Percentiles rank a stretch among this genome's conserved stretches.
phyloP scores from a whole-genome alignment of 92 coral and sea anemone genomes.

The Palythoa grandis region DNA sequence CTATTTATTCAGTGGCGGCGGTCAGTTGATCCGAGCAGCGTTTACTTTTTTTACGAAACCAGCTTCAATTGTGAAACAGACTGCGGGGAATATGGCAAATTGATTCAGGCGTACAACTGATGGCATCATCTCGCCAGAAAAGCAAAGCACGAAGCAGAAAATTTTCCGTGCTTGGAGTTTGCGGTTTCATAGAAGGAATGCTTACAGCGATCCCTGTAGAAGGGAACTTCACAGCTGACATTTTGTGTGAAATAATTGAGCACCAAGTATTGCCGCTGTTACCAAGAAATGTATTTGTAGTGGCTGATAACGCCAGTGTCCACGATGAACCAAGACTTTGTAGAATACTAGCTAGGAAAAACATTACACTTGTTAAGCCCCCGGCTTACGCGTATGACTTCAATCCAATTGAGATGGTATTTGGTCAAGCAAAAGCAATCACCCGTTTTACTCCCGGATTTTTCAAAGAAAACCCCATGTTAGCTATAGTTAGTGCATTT shows the following conservation, averaged over 20 bases:
- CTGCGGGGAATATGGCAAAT: slow-evolving; percentile 44
- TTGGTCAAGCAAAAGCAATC: no score
- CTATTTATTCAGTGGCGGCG: slow-evolving; percentile 47
- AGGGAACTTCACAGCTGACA: slow-evolving; percentile 1
- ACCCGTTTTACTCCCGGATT: no score
- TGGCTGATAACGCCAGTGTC: slow-evolving; percentile 55
- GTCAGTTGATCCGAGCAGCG: slow-evolving; percentile 47
- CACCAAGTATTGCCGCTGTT: slow-evolving; percentile 9
- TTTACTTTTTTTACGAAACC: slow-evolving; percentile 52
- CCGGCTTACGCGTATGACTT: no score
- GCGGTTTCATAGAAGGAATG: slow-evolving; percentile 49
- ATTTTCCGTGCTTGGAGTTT: slow-evolving; percentile 48
- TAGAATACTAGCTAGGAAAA: slow-evolving; percentile 26
- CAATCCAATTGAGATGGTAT: no score
- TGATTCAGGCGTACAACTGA: slow-evolving; percentile 33
- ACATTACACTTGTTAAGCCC: slow-evolving; percentile 40
- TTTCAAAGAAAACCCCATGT: no score
- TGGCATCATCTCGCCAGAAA: slow-evolving; percentile 23
- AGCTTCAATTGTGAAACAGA: slow-evolving; percentile 34
- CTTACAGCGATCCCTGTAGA: slow-evolving; percentile 45
- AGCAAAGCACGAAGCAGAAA: slow-evolving; percentile 49
- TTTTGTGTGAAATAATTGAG: background rate
- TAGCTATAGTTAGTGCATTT: no score
- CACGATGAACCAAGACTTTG: slow-evolving; percentile 36
- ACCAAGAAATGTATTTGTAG: slow-evolving; percentile 42